Evolutionary conservation across 1,140 invertebrate genomes (phyloP).

Genomic region (Gryllus bimaculatus): DNA sequence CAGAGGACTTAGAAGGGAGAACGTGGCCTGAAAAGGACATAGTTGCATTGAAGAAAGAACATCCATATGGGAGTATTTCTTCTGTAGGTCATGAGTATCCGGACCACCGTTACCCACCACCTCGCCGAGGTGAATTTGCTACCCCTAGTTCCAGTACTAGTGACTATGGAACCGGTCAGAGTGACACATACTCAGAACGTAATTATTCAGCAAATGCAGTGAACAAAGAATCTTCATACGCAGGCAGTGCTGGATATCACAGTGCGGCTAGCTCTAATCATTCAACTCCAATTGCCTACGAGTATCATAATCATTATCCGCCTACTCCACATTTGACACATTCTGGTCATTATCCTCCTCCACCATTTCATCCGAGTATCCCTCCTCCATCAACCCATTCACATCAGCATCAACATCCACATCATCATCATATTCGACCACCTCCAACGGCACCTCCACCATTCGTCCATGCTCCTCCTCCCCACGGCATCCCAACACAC

Average conservation of each 20-base stretch:
- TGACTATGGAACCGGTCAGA: constrained; percentile 43
- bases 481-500: constrained; percentile 14
- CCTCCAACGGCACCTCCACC: constrained; percentile 19
- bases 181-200: constrained; percentile 30
- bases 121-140: constrained; percentile 23
- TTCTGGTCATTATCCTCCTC: constrained; percentile 20
- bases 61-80: background rate
- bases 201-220: background rate
- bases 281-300: constrained; percentile 23
- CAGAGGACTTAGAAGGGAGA: constrained; percentile 7
- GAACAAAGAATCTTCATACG: constrained; percentile 4
- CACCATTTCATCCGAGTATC: constrained; percentile 18
- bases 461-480: constrained; percentile 17
- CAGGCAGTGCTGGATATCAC: constrained; percentile 17
- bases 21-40: constrained; percentile 11
- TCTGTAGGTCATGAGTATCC: constrained; percentile 8
- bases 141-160: constrained; percentile 44
- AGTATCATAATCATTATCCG: constrained; percentile 22
- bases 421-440: constrained; percentile 11
- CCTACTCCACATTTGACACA: constrained; percentile 17
- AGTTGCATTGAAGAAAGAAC: constrained; percentile 7
- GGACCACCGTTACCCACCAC: background rate
- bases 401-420: background rate
- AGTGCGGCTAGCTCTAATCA: constrained; percentile 12
- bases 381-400: background rate